Evolutionary conservation across 2,888 invertebrate genomes (phyloP).

Genomic region (Patella ulyssiponensis): DNA sequence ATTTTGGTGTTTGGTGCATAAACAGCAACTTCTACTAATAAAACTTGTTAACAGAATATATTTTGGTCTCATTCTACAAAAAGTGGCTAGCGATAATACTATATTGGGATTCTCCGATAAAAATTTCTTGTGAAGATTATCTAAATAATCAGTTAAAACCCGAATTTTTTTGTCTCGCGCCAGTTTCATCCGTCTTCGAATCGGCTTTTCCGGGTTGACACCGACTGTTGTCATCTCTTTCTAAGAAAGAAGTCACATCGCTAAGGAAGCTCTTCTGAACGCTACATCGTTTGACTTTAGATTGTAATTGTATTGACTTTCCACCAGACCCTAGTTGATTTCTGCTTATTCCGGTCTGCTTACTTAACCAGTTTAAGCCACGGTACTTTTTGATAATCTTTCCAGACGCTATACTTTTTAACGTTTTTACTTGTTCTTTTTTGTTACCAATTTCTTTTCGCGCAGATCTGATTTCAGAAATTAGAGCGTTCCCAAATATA

Average conservation of each 20-base stretch:
- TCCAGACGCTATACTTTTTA: background rate
- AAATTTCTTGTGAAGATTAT: background rate
- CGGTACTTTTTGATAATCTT: background rate
- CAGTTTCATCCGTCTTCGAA: background rate
- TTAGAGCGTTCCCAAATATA: too few relatives aligned
- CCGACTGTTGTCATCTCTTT: background rate
- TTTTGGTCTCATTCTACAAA: too few relatives aligned
- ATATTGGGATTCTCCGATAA: background rate
- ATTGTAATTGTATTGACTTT: too few relatives aligned
- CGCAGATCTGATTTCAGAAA: too few relatives aligned
- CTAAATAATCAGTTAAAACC: background rate
- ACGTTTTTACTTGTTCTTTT: too few relatives aligned
- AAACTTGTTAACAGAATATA: background rate
- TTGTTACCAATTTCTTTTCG: too few relatives aligned
- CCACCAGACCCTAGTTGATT: background rate
- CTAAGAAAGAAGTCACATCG: background rate
- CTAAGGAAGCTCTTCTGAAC: too few relatives aligned
- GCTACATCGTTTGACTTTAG: too few relatives aligned
- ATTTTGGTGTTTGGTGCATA: background rate
- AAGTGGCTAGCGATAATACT: background rate
- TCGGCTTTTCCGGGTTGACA: background rate
- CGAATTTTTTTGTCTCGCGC: background rate
- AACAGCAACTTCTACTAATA: background rate
- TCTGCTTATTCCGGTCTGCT: background rate
- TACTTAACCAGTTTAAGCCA: background rate